These are phyloP conservation scores for Pelochelys cantorii DNA, from an alignment of 2,797 vertebrate species.

Conservation along the genomic window DNA sequence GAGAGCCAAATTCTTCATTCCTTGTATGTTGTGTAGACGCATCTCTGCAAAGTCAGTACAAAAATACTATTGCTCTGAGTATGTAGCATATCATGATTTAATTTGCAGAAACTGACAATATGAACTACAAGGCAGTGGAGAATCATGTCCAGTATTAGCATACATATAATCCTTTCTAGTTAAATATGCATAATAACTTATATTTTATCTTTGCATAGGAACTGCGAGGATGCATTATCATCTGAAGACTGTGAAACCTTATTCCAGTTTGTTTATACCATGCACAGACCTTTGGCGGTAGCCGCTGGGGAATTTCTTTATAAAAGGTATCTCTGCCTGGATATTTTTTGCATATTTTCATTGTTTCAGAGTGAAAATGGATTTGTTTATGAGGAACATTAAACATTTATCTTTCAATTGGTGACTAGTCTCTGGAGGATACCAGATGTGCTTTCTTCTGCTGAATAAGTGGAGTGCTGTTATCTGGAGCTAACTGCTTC, in stretches of 20 bases:
- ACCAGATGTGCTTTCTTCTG: slow-evolving; percentile 29
- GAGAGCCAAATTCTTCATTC: slow-evolving; percentile 10
- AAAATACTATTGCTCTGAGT: neutral
- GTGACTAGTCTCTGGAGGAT: neutral
- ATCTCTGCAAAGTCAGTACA: neutral
- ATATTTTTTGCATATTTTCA: slow-evolving; percentile 20
- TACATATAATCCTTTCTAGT: slow-evolving; percentile 3
- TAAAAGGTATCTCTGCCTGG: slow-evolving; percentile 82
- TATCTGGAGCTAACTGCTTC: neutral
- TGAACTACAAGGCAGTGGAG: neutral
- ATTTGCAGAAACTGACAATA: neutral
- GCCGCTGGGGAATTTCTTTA: slow-evolving; percentile 91
- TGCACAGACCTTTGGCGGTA: slow-evolving; percentile 90
- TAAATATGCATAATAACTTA: slow-evolving; percentile 55
- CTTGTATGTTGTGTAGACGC: neutral
- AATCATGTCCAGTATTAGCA: slow-evolving; percentile 28
- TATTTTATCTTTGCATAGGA: slow-evolving; percentile 79
- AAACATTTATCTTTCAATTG: slow-evolving; percentile 27
- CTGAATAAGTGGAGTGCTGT: neutral
- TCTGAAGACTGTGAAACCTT: slow-evolving; percentile 86
- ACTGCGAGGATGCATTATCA: slow-evolving; percentile 84
- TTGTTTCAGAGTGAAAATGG: slow-evolving; percentile 34
- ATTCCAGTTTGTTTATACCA: slow-evolving; percentile 89
- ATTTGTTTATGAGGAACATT: slow-evolving; percentile 20
- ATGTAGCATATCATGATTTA: neutral